Percentiles rank a stretch among this genome's conserved stretches.
Conservation (phyloP, 2,888 invertebrate genomes). For the Leptinotarsa rubiginosa region DNA sequence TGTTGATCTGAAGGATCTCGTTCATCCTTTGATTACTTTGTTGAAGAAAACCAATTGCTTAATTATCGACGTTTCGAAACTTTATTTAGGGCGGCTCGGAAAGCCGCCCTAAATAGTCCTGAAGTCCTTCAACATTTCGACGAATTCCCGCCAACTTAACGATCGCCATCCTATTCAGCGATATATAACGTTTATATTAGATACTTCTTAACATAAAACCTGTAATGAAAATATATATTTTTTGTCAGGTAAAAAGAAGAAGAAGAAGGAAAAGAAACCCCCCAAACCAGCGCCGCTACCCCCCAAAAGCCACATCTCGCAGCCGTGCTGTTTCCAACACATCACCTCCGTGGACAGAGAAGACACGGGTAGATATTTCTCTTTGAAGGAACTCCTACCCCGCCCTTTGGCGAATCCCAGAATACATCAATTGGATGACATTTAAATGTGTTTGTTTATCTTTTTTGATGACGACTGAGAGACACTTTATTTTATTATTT, state of each 20-base stretch:
- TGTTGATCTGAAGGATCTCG: too few species aligned
- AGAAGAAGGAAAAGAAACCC: constrained; percentile 69
- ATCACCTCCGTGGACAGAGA: constrained; percentile 81
- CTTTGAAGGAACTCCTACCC: constrained; percentile 75
- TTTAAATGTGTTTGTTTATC: constrained; percentile 24
- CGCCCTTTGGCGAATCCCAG: constrained; percentile 40
- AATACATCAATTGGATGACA: constrained; percentile 44
- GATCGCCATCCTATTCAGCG: too few species aligned
- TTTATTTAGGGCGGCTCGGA: too few species aligned
- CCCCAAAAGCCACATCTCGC: constrained; percentile 84
- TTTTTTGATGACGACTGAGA: constrained; percentile 31
- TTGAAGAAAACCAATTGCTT: too few species aligned
- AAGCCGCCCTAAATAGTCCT: too few species aligned
- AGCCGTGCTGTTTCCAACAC: constrained; percentile 87
- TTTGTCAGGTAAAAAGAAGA: constrained; percentile 71
- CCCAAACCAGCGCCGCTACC: constrained; percentile 74
- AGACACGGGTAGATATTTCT: constrained; percentile 75
- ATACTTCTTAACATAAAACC: background rate
- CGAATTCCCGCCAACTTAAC: too few species aligned
- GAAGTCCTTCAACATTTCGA: too few species aligned
- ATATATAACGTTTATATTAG: background rate
- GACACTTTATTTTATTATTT: constrained; percentile 27
- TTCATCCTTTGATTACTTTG: too few species aligned
- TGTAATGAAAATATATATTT: background rate
- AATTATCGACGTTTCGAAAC: too few species aligned